Conservation (phyloP, 2,113 vertebrate genomes). For the Gymnarchus niloticus region DNA sequence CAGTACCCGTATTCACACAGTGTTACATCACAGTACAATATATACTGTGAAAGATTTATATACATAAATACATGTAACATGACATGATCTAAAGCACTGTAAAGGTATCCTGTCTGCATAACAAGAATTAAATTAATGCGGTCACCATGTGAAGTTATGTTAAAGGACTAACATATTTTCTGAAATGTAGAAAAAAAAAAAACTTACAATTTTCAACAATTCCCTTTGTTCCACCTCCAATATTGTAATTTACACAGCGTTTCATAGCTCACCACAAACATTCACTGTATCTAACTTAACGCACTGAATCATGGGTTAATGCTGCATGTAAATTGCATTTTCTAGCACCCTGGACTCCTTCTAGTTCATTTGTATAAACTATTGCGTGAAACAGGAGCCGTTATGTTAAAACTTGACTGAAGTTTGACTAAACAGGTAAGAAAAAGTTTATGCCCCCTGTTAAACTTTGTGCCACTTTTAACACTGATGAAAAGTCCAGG, state of each 20-base stretch:
- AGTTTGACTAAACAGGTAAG: too few relatives aligned
- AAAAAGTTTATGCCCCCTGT: too few relatives aligned
- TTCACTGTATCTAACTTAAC: background rate
- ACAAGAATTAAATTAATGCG: background rate
- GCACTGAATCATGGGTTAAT: background rate
- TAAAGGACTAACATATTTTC: background rate
- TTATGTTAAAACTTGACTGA: background rate
- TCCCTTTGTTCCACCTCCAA: constrained; percentile 21
- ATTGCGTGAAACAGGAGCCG: background rate
- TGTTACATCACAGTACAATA: background rate
- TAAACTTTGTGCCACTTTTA: too few relatives aligned
- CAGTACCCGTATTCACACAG: constrained; percentile 3
- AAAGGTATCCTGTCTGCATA: background rate
- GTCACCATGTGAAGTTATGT: background rate
- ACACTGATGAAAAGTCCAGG: too few relatives aligned
- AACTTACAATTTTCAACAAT: constrained; percentile 24
- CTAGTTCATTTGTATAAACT: background rate
- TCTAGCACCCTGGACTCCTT: background rate
- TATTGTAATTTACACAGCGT: background rate
- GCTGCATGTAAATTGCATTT: too few relatives aligned
- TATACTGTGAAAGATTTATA: too few relatives aligned
- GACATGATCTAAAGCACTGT: too few relatives aligned
- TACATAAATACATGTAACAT: too few relatives aligned
- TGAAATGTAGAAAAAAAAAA: background rate
- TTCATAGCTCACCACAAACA: background rate